phyloP scores from a whole-genome alignment of 2,888 invertebrate genomes.

The Lacanobia wlatinum region DNA sequence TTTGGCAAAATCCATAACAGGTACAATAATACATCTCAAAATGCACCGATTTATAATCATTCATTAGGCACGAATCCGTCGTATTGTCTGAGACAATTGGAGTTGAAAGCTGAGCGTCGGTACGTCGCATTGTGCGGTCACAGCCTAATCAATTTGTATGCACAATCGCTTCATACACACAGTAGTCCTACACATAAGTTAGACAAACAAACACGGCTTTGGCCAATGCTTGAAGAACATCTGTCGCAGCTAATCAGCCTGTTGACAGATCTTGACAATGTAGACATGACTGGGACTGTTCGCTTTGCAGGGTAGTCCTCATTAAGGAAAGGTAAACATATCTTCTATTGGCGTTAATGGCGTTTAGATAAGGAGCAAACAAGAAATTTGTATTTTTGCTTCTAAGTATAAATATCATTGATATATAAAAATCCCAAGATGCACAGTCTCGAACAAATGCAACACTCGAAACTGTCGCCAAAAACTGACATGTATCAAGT shows the following conservation, averaged over 20 bases:
- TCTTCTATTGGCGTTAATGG: background rate
- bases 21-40: background rate
- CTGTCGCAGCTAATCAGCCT: conserved; percentile 49
- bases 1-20: background rate
- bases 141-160: conserved; percentile 54
- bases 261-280: conserved; percentile 40
- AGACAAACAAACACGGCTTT: conserved; percentile 18
- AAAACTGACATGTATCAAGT: too few relatives aligned
- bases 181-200: conserved; percentile 2
- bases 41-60: conserved; percentile 14
- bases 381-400: background rate
- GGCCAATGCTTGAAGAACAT: conserved; percentile 26
- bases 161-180: conserved; percentile 45
- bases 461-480: too few relatives aligned
- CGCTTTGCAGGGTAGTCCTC: background rate
- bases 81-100: conserved; percentile 40
- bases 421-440: too few relatives aligned
- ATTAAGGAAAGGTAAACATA: conserved; percentile 20
- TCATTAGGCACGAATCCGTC: conserved; percentile 18
- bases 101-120: conserved; percentile 20
- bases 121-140: conserved; percentile 29
- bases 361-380: background rate
- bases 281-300: conserved; percentile 6
- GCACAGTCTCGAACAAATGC: too few relatives aligned
- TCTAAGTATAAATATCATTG: too few relatives aligned